Base-by-base conservation (phyloP, 64 coral and sea anemone species). In the Astreopora myriophthalma region DNA sequence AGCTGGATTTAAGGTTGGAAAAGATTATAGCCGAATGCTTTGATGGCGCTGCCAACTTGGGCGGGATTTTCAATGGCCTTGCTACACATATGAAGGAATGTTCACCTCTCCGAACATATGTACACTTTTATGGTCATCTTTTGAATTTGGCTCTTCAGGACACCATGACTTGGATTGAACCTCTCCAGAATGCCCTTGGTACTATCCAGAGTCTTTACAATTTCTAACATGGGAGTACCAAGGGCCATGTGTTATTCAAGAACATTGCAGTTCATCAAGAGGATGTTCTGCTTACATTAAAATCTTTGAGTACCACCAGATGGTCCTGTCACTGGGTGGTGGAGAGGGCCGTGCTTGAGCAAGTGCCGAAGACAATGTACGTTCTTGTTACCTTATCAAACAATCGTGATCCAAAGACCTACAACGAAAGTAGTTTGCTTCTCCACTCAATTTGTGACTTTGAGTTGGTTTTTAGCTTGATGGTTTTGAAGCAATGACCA, bases 11-110 rank as follows among this genome's bases (percentile, higher is more conserved):
- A 34, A 32, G 32, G 42, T 73, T 88, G 52, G 48, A 73, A 51
- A 30, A 88, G 49, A 88, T 88, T 61, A 74, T 75, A 37, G 87
- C 72, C 37, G 31, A 89, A 66, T 89, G 73, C 73, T 89, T 64
- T 66, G 87, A 89, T 65, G 87, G 87, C 35, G 87, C 87, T 71
- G 70, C 71, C 4, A 76, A 76, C 58, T 76, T 89, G 87, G 76
- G 73, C n/a, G 87, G 71, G 0, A 23, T 35, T 75, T 20, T 39
- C 69, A 79, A 17, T 19, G 73, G 87, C 33, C 48, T 89, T 14
- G 48, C 48, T 25, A 51, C 87, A 33, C 72, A n/a, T 40, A 64
- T 78, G 46, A 58, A 66, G 40, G 57, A 79, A 37, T 61, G 52
- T 61, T 61, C 52, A 24, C 48, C 49, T 40, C 73, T 77, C 28